These are phyloP conservation scores for Synchiropus splendidus DNA, from an alignment of 2,113 vertebrate genomes.

Conservation along the genomic window DNA sequence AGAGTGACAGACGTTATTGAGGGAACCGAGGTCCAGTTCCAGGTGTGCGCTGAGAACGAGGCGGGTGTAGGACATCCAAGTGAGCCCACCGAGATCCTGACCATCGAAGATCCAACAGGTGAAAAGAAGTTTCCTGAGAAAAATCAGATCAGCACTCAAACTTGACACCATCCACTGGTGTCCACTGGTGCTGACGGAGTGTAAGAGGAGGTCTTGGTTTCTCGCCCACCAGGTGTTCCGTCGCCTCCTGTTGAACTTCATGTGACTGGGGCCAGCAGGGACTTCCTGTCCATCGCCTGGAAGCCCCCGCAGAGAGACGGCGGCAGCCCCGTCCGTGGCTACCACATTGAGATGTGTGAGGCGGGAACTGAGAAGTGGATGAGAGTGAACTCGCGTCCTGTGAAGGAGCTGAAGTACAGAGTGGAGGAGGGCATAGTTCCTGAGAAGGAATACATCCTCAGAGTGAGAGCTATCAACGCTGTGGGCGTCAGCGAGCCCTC, in stretches of 20 bases:
- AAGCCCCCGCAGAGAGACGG: slow-evolving; percentile 88
- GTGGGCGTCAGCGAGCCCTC: slow-evolving; percentile 92
- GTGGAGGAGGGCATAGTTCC: slow-evolving; percentile 87
- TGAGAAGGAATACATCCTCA: slow-evolving; percentile 89
- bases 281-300: slow-evolving; percentile 87
- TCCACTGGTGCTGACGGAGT: background rate
- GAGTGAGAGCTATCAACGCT: slow-evolving; percentile 91
- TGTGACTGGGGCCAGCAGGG: slow-evolving; percentile 83
- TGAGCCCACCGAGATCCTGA: slow-evolving; percentile 89
- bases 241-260: slow-evolving; percentile 92
- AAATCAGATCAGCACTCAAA: too few relatives aligned
- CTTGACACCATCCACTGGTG: background rate
- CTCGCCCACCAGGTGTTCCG: slow-evolving; percentile 69
- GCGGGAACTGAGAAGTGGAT: slow-evolving; percentile 97
- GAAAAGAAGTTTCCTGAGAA: background rate
- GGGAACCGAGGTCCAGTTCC: slow-evolving; percentile 95
- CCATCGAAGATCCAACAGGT: slow-evolving; percentile 91
- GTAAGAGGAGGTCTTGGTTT: background rate
- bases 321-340: slow-evolving; percentile 84
- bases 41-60: slow-evolving; percentile 93
- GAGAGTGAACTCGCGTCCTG: slow-evolving; percentile 89
- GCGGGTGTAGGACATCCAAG: slow-evolving; percentile 90
- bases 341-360: slow-evolving; percentile 92
- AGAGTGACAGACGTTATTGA: slow-evolving; percentile 95
- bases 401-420: slow-evolving; percentile 91